A percentile compares a stretch with the other conserved stretches of the same genome.
These are phyloP conservation scores for Bufotes viridis DNA, from an alignment of 2,797 vertebrate species.

Conservation along the genomic window DNA sequence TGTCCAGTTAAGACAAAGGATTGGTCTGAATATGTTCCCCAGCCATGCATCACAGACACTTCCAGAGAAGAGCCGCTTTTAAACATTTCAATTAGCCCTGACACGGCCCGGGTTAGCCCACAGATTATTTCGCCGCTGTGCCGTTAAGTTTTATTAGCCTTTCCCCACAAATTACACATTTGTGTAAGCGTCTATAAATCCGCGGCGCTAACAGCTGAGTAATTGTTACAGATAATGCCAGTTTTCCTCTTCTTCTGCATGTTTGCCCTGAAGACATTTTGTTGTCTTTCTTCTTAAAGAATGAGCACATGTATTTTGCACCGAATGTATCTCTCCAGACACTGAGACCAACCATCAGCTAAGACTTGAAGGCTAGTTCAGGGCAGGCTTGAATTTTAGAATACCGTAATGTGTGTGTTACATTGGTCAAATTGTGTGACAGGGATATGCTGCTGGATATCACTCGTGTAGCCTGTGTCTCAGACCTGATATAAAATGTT, in stretches of 20 bases:
- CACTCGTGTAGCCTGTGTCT: background rate
- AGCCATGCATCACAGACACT: conserved; percentile 68
- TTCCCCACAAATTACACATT: conserved; percentile 67
- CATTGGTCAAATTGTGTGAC: background rate
- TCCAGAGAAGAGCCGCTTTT: conserved; percentile 67
- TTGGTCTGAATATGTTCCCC: conserved; percentile 69
- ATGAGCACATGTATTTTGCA: background rate
- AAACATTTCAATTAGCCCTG: conserved; percentile 73
- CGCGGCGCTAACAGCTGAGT: conserved; percentile 69
- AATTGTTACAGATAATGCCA: conserved; percentile 64
- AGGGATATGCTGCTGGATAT: background rate
- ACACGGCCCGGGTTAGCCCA: conserved; percentile 69
- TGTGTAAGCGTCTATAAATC: conserved; percentile 70
- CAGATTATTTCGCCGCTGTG: conserved; percentile 68
- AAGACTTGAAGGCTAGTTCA: too few species aligned
- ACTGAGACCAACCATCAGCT: background rate
- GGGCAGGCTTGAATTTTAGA: background rate
- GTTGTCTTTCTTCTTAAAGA: conserved; percentile 9
- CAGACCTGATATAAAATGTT: too few species aligned
- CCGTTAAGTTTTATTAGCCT: conserved; percentile 72
- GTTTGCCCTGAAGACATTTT: background rate
- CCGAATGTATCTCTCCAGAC: background rate
- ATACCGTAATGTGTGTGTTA: too few species aligned
- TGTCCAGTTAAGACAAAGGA: conserved; percentile 72
- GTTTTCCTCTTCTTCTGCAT: background rate